These are phyloP conservation scores for Ictalurus furcatus DNA, from an alignment of 2,113 vertebrate genomes.

Conservation along the genomic window DNA sequence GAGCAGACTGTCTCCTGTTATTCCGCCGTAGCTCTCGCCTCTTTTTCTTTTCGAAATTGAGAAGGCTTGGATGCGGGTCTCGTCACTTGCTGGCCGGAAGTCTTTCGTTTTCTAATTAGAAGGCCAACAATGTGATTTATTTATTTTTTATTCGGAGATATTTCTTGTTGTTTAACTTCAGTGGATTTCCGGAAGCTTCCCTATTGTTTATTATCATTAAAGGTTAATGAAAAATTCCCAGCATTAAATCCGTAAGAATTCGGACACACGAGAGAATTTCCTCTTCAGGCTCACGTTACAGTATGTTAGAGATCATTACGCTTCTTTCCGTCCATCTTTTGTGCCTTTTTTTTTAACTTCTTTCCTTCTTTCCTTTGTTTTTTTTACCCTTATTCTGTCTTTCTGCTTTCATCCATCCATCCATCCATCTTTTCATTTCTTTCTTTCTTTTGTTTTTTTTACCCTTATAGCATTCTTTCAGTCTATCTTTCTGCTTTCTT, in stretches of 20 bases:
- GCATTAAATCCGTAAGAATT: not conserved
- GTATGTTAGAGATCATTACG: not conserved
- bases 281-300: no score
- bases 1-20: constrained; percentile 57
- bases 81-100: not conserved
- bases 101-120: not conserved
- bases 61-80: not conserved
- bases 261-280: not conserved
- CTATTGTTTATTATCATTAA: not conserved
- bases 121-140: not conserved
- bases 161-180: not conserved
- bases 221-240: not conserved
- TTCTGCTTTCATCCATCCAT: not conserved
- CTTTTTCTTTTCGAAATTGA: not conserved
- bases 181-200: not conserved
- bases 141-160: not conserved
- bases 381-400: not conserved
- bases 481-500: not conserved
- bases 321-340: not conserved
- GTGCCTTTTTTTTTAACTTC: not conserved
- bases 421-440: no score
- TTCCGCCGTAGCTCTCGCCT: constrained; percentile 63
- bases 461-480: not conserved
- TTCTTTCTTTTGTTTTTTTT: not conserved
- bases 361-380: no score